Evolutionary conservation across 2,113 vertebrate genomes (phyloP).

Genomic region (Paraplagusia blochii): DNA sequence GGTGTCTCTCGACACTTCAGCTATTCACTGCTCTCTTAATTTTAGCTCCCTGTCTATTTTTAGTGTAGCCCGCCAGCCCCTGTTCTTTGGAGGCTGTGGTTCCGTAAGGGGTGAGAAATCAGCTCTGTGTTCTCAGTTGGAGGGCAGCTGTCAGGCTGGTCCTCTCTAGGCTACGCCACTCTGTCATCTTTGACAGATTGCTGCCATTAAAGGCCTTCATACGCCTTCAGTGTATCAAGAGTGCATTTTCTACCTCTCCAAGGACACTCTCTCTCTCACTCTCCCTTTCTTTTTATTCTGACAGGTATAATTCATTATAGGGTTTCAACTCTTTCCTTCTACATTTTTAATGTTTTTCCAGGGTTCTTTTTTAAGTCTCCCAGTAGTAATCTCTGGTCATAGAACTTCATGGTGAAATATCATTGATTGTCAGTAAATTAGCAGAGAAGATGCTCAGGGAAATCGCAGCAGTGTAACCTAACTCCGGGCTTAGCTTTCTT

Average conservation of each 20-base stretch:
- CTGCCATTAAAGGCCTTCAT: constrained; percentile 55
- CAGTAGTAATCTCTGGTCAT: constrained; percentile 13
- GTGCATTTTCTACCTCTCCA: constrained; percentile 42
- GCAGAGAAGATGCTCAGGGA: constrained; percentile 9
- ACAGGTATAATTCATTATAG: constrained; percentile 27
- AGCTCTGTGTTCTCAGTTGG: constrained; percentile 23
- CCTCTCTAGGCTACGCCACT: constrained; percentile 34
- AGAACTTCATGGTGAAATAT: not conserved
- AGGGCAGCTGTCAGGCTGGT: constrained; percentile 41
- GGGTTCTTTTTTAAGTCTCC: no score
- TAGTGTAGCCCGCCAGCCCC: constrained; percentile 44
- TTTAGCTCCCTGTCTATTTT: constrained; percentile 68
- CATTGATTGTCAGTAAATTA: constrained; percentile 4
- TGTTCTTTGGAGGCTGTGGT: constrained; percentile 34
- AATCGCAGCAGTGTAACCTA: constrained; percentile 29
- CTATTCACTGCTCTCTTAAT: constrained; percentile 37
- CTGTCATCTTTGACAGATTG: constrained; percentile 53
- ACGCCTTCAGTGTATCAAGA: constrained; percentile 25
- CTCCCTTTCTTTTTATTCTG: constrained; percentile 5
- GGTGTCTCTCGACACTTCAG: constrained; percentile 11
- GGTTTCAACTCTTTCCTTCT: constrained; percentile 7
- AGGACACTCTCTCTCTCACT: constrained; percentile 30
- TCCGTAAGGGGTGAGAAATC: constrained; percentile 32
- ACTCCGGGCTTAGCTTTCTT: constrained; percentile 35
- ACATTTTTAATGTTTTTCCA: constrained; percentile 1